Conservation (phyloP, 1,140 invertebrate species). For the Amphibalanus amphitrite region DNA sequence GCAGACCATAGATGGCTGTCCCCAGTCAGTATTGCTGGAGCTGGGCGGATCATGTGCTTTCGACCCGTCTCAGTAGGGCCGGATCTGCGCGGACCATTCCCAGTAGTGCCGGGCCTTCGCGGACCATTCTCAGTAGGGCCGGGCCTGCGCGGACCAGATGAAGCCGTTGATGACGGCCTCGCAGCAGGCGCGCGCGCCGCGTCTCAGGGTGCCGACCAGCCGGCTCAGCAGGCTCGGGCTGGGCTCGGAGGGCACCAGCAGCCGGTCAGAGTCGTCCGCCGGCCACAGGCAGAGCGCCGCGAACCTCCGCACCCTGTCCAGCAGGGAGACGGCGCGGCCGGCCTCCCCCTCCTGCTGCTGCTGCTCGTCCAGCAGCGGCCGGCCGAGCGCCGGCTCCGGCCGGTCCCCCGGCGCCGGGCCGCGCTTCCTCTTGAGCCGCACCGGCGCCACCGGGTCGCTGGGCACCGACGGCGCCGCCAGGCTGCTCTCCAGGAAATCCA, state of each 20-base stretch:
- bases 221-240: not conserved
- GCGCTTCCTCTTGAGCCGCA: not conserved
- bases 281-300: not conserved
- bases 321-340: not conserved
- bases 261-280: not conserved
- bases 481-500: not conserved
- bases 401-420: not conserved
- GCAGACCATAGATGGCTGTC: too few relatives aligned
- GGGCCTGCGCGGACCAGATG: not conserved
- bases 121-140: not conserved
- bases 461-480: not conserved
- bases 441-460: not conserved
- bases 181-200: not conserved
- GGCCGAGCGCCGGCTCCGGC: not conserved
- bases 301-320: not conserved
- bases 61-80: too few relatives aligned
- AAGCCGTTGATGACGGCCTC: not conserved
- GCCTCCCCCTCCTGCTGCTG: too few relatives aligned
- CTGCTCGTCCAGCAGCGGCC: not conserved
- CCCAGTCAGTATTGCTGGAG: too few relatives aligned
- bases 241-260: not conserved
- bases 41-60: too few relatives aligned
- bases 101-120: too few relatives aligned
- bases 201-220: not conserved
- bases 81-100: too few relatives aligned